These are phyloP conservation scores for Pristis pectinata DNA, from an alignment of 2,797 vertebrate species.

Conservation along the genomic window DNA sequence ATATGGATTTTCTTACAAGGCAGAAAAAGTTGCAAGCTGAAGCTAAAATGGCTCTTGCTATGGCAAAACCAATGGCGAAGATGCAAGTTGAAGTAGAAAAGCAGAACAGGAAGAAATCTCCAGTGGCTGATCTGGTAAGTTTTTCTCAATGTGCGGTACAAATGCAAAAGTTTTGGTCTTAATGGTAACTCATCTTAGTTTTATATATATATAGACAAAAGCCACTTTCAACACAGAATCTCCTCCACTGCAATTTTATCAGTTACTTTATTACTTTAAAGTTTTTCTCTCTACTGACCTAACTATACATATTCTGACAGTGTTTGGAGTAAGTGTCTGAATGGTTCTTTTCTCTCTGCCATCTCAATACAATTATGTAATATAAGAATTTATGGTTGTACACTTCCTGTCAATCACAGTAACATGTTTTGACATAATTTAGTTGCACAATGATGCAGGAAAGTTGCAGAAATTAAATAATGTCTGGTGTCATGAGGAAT, in stretches of 20 bases:
- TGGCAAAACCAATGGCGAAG: conserved; percentile 98
- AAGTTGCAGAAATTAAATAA: neutral
- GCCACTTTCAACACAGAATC: neutral
- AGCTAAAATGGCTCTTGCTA: conserved; percentile 90
- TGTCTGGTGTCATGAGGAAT: neutral
- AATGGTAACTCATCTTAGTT: neutral
- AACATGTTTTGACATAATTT: neutral
- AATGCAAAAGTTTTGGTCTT: neutral
- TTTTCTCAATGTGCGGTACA: neutral
- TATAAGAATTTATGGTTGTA: neutral
- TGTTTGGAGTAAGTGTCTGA: neutral
- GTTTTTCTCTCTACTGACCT: neutral
- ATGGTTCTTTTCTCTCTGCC: neutral
- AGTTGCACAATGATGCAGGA: neutral
- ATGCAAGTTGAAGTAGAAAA: conserved; percentile 99
- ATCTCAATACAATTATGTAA: neutral
- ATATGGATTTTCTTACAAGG: conserved; percentile 93
- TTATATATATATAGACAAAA: neutral
- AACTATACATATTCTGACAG: neutral
- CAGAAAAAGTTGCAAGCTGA: conserved; percentile 96
- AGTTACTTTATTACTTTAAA: neutral
- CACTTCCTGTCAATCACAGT: neutral
- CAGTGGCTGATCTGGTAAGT: conserved; percentile 90
- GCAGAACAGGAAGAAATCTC: conserved; percentile 97
- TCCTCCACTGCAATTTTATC: neutral